Base-by-base conservation (phyloP, 2,113 vertebrate species). In the Syngnathus floridae region DNA sequence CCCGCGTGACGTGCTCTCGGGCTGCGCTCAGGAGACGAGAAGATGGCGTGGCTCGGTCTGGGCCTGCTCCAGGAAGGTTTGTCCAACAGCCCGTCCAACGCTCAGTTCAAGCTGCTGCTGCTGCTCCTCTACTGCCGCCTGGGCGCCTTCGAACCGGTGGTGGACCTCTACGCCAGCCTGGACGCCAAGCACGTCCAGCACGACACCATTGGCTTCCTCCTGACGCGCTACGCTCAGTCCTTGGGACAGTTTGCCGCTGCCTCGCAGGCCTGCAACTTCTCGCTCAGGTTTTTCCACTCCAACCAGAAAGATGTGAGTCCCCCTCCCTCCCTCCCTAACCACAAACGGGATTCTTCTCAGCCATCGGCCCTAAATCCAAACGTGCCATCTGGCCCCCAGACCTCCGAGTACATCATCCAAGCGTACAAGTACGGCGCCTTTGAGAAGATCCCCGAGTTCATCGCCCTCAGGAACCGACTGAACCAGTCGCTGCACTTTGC, bases 281-380 rank as follows among this genome's bases (percentile, higher is more conserved):
- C 96, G 79, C 96, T 98, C 94, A 95, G 96, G 93, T 98, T 99
- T 94, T 99, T 98, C 91, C 97, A 99, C 92, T 99, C 97, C 64
- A 99, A 99, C 92, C 97, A 99, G 93, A 99, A 99, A 98, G 97
- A 99, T 98, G 96, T 99, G 90, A 94, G 96, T 94, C 70, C 68
- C 1, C 5, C 2, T 26, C 1, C 9, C 37, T 17, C 7, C 35
- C n/a, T 45, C 8, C 9, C 13, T 48, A 4, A 9, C 4, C 13
- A 10, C 26, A 31, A 31, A 31, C 26, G 26, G 26, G 26, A 22
- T n/a, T 12, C 9, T 26, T 21, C 5, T 1, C 55, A 35, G 31
- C 22, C 8, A 5, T 10, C 14, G 11, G 22, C 31, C 43, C 4
- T 31, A 41, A 41, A 41, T 9, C 9, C 1, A 1, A 2, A 26